phyloP scores from a whole-genome alignment of 2,888 invertebrate genomes.

The Tethea ocularis region DNA sequence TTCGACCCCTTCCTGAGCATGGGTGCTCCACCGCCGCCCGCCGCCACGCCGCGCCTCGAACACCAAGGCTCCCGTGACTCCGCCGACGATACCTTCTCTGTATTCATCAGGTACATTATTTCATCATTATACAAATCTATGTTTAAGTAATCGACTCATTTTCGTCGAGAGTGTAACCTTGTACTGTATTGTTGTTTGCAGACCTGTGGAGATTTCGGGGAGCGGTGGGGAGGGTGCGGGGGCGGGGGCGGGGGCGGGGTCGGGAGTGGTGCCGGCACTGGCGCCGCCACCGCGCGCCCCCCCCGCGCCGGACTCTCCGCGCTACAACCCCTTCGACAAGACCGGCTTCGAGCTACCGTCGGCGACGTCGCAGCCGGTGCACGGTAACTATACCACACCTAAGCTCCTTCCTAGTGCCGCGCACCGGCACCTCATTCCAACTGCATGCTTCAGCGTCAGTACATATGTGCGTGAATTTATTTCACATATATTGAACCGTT shows the following conservation, averaged over 20 bases:
- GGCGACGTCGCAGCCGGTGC: slow-evolving; percentile 33
- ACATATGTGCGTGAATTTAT: no score
- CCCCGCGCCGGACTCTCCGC: slow-evolving; percentile 84
- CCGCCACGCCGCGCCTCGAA: slow-evolving; percentile 85
- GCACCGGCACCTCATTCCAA: no score
- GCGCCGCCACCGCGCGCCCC: slow-evolving; percentile 88
- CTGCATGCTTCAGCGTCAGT: no score
- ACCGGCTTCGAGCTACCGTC: slow-evolving; percentile 67
- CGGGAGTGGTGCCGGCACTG: slow-evolving; percentile 85
- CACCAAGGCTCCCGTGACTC: slow-evolving; percentile 89
- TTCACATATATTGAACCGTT: no score
- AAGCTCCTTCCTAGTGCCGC: no score
- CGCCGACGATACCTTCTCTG: slow-evolving; percentile 90
- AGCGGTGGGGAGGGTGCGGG: slow-evolving; percentile 59
- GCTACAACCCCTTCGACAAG: slow-evolving; percentile 91
- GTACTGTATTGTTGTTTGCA: background rate
- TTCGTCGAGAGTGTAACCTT: no score
- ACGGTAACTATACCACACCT: slow-evolving; percentile 24
- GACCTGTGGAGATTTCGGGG: background rate
- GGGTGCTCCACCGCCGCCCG: slow-evolving; percentile 89
- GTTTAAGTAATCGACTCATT: no score
- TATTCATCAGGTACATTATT: slow-evolving; percentile 89
- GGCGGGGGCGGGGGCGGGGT: slow-evolving; percentile 42
- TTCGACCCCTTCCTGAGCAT: slow-evolving; percentile 93
- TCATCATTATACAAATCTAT: slow-evolving; percentile 16